Base-by-base conservation (phyloP, 2,113 vertebrate genomes). In the Erinaceus europaeus region DNA sequence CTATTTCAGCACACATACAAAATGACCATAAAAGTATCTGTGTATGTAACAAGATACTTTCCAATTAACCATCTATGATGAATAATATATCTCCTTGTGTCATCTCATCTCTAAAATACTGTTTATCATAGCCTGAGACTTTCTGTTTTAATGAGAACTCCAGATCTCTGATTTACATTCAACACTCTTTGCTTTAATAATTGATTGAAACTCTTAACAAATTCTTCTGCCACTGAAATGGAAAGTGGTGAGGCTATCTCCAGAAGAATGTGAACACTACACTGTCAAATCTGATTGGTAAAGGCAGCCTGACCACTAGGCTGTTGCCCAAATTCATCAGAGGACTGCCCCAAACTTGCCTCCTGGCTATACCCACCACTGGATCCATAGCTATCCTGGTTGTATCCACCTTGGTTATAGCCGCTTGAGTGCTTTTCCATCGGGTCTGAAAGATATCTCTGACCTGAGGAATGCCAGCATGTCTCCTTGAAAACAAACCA, bases 401-500 rank as follows among this genome's bases (percentile, higher is more conserved):
- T 97, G 94, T 97, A 97, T 65, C 97, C 96, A 62, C 98, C 98
- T 94, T 99, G 98, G 96, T 94, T 98, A n/a, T 98, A 98, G 94
- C 98, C 94, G 48, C 98, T 93, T 0, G 97, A 86, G 86, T 98
- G 98, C 94, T 99, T 99, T 96, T 99, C 98, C 92, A 98, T 97
- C 18, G 97, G 89, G 7, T 97, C 97, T 0, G 95, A 92, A 29
- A 98, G 50, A 20, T 98, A 97, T 72, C 97, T 97, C 59, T 98
- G 97, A 17, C 98, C 97, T 0, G 98, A 98, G 94, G 99, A 98
- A 86, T 99, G 99, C 99, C 99, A 99, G 76, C 98, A 96, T 0
- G 99, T 99, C 97, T 99, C 99, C 97, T 99, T 99, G 95, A 99
- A 99, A 95, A 99, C 99, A 96, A 99, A 99, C 99, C 99, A 99